Evolutionary conservation across 2,797 vertebrate genomes (phyloP), one percentile per base, ranked within the genome.

Genomic region (Melanotaenia nigrans): DNA sequence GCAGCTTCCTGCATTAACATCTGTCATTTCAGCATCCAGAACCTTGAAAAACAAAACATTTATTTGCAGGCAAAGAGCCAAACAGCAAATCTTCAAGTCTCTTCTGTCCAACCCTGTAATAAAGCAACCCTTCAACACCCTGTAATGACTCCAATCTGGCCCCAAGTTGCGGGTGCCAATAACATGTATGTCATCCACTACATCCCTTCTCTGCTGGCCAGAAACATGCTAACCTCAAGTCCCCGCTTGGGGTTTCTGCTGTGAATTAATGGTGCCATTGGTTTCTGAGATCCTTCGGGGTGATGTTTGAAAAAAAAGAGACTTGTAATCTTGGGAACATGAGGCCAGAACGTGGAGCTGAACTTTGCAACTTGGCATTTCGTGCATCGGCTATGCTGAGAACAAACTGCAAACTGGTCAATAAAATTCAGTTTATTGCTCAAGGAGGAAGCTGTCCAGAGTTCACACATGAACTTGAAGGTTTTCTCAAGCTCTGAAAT

Each of bases 111-210:
- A 81, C 72, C 82, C 87, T 87, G 83, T 85, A 90, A 92, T 94
- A 90, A 94, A 93, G 87, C 82, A 82, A 87, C 73, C 82, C 89
- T 82, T 90, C 90, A 87, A 85, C 90, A 89, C 87, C 79, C 78
- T 35, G 72, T 90, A 92, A 93, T 90, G 89, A 90, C 79, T 92
- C 74, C 91, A 92, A 81, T 87, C 79, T 90, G 89, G 84, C 83
- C 82, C 60, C 0, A 42, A 79, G 80, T 85, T 90, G 85, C 82
- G 90, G 88, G 87, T 91, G 84, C 88, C 82, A 75, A 83, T 61
- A 84, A 77, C 82, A 68, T 84, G 82, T 78, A 86, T 89, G 68
- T 84, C 81, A 87, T 77, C 81, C 74, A 81, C 89, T 78, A 76
- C 81, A 90, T 91, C 89, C 89, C 86, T 75, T 86, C 70, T 79